A percentile compares a stretch with the other conserved stretches of the same genome.
These are phyloP conservation scores for Polia nebulosa DNA, from an alignment of 2,888 invertebrate species.

Conservation along the genomic window DNA sequence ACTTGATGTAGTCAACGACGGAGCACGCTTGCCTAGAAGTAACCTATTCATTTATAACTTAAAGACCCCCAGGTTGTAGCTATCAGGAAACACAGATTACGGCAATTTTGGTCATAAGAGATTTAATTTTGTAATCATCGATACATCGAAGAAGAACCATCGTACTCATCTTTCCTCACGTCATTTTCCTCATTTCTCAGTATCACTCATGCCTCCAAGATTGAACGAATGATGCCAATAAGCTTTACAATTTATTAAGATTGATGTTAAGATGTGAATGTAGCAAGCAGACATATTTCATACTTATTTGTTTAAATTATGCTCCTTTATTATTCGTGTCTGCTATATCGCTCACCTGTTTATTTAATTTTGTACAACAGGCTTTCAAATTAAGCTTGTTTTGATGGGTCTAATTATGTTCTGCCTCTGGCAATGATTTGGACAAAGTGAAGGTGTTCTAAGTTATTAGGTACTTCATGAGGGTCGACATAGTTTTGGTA, in stretches of 20 bases:
- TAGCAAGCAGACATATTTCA: constrained; percentile 34
- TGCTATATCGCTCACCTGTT: constrained; percentile 19
- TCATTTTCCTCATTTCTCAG: background rate
- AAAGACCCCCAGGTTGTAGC: too few species aligned
- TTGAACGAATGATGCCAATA: constrained; percentile 25
- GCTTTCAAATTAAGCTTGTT: constrained; percentile 18
- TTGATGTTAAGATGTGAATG: constrained; percentile 29
- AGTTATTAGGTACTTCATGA: background rate
- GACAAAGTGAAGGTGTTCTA: background rate
- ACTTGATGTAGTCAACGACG: too few species aligned
- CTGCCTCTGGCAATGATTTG: background rate
- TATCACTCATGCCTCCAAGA: background rate
- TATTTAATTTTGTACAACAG: constrained; percentile 29
- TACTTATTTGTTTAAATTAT: constrained; percentile 47
- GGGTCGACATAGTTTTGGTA: background rate
- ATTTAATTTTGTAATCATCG: too few species aligned
- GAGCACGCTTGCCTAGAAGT: too few species aligned
- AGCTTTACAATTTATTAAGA: constrained; percentile 30
- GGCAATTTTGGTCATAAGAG: too few species aligned
- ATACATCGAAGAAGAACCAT: too few species aligned
- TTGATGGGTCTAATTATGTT: background rate
- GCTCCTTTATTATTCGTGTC: constrained; percentile 17
- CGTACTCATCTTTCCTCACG: background rate
- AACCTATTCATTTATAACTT: too few species aligned
- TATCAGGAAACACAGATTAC: too few species aligned